Percentiles rank a stretch among this genome's conserved stretches.
phyloP scores from a whole-genome alignment of 2,888 invertebrate species.

The Drosophila anceps region DNA sequence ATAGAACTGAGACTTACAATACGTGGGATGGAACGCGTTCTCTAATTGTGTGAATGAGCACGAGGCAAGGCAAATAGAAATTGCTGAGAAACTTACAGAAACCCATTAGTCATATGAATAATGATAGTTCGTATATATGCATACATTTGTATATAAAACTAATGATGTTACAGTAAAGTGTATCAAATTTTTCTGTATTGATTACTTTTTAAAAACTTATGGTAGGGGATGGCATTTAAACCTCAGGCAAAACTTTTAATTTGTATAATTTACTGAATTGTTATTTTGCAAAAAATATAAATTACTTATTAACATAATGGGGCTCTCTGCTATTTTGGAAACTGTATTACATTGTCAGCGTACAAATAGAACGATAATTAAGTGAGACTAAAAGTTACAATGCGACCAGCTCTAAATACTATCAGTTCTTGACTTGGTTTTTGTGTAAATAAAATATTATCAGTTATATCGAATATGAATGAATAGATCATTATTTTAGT shows the following conservation, averaged over 20 bases:
- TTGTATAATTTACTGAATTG: no score
- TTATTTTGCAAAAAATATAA: background rate
- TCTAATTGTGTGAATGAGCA: slow-evolving; percentile 44
- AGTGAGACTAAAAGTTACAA: background rate
- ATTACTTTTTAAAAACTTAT: background rate
- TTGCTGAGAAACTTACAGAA: slow-evolving; percentile 12
- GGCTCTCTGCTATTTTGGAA: background rate
- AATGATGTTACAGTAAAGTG: slow-evolving; percentile 27
- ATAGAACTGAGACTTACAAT: slow-evolving; percentile 27
- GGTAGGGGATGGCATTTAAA: background rate
- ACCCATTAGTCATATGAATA: slow-evolving; percentile 47
- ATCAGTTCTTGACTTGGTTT: background rate
- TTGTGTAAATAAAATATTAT: no score
- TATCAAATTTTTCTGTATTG: background rate
- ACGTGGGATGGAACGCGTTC: slow-evolving; percentile 17
- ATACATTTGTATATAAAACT: slow-evolving; percentile 13
- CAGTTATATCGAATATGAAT: no score
- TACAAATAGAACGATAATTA: background rate
- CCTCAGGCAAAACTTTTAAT: background rate
- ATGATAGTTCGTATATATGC: slow-evolving; percentile 32
- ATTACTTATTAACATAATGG: background rate
- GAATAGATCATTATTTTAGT: background rate
- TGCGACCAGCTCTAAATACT: background rate
- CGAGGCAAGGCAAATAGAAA: slow-evolving; percentile 13
- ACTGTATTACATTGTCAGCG: background rate